Evolutionary conservation across 2,797 vertebrate species (phyloP).

Genomic region (Leucoraja ocellata): DNA sequence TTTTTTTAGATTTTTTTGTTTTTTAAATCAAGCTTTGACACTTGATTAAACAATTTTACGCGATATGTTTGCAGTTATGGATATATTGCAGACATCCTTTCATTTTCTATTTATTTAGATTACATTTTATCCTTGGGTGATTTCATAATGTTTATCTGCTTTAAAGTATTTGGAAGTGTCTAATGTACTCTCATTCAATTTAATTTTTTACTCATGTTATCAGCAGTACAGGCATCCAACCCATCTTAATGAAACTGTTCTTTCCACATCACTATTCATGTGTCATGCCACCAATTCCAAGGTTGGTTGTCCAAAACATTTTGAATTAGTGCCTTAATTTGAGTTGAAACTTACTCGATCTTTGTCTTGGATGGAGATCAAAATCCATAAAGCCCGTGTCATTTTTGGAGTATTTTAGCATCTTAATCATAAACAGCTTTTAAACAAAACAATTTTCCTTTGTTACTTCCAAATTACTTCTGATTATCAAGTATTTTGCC

Average conservation of each 20-base stretch:
- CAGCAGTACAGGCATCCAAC: constrained; percentile 47
- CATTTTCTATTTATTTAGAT: constrained; percentile 68
- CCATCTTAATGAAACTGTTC: not conserved
- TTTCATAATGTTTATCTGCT: constrained; percentile 72
- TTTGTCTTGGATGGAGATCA: not conserved
- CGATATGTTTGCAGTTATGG: constrained; percentile 56
- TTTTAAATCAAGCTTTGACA: constrained; percentile 40
- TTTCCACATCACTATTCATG: not conserved
- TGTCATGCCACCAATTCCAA: constrained; percentile 19
- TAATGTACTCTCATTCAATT: constrained; percentile 59
- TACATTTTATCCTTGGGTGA: constrained; percentile 71
- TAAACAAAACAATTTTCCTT: not conserved
- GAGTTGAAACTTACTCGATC: not conserved
- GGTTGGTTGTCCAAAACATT: not conserved
- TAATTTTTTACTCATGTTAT: constrained; percentile 62
- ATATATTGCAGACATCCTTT: constrained; percentile 58
- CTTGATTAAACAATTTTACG: constrained; percentile 67
- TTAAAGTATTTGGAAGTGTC: constrained; percentile 63
- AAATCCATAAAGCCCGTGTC: not conserved
- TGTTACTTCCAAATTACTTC: not conserved
- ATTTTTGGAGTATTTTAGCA: not conserved
- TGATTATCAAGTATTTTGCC: not conserved
- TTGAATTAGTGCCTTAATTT: constrained; percentile 5
- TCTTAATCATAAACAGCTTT: not conserved
- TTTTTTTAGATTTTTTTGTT: not conserved